phyloP scores from a whole-genome alignment of 2,888 invertebrate species.

The Biston betularia region DNA sequence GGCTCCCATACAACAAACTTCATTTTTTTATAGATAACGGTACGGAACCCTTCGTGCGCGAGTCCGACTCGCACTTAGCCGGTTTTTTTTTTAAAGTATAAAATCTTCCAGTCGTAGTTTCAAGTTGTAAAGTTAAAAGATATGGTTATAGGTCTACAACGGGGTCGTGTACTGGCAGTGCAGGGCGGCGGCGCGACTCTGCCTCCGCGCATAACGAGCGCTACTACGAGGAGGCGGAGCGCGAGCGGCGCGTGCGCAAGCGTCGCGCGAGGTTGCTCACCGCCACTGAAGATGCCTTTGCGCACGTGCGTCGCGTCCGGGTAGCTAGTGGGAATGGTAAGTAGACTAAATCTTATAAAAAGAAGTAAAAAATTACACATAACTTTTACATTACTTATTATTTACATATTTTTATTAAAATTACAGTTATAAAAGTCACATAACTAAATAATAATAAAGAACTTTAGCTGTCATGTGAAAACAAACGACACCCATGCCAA shows the following conservation, averaged over 20 bases:
- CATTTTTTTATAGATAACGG: too few relatives aligned
- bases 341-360: background rate
- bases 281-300: constrained; percentile 99
- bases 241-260: constrained; percentile 96
- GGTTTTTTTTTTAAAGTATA: too few relatives aligned
- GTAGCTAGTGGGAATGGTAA: constrained; percentile 69
- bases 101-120: background rate
- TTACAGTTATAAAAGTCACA: too few relatives aligned
- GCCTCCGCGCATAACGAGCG: constrained; percentile 98
- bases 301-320: constrained; percentile 95
- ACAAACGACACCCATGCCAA: too few relatives aligned
- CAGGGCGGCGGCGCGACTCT: constrained; percentile 93
- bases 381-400: too few relatives aligned
- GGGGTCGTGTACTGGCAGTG: constrained; percentile 78
- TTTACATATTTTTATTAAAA: too few relatives aligned
- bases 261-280: constrained; percentile 95
- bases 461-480: too few relatives aligned
- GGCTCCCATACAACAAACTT: too few relatives aligned
- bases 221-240: constrained; percentile 99
- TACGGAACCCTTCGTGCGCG: too few relatives aligned
- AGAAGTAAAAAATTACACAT: too few relatives aligned
- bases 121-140: background rate
- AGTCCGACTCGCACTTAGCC: too few relatives aligned
- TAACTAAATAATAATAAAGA: too few relatives aligned
- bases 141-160: constrained; percentile 56